Base-by-base conservation (phyloP, 2,888 invertebrate genomes). In the Liodrosophila aerea region DNA sequence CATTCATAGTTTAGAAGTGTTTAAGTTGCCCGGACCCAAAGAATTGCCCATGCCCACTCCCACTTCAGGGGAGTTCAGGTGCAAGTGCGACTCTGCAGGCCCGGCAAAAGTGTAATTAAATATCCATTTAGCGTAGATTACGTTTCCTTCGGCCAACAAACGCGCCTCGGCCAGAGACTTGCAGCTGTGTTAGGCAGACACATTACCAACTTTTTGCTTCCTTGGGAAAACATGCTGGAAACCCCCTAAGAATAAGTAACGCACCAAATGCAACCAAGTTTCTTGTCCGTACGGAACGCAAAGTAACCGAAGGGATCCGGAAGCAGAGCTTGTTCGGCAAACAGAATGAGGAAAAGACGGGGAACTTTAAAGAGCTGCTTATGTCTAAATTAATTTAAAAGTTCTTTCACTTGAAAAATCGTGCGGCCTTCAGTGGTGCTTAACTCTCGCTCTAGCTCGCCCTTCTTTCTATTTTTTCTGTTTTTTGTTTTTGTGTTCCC, bases 81-180 rank as follows among this genome's bases (percentile, higher is more conserved):
- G 40, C 40, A 11, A 41, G 27, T n/a, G 34, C 30, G 37, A 43
- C 18, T 34, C 27, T 13, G 13, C n/a, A n/a, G 16, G 31, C n/a
- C 13, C 45, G 46, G 60, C 60, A 57, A 74, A 84, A 74, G 77
- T 81, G 82, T 78, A 78, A 78, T 78, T 78, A 78, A 78, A 78
- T 78, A 78, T 84, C 77, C 77, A 84, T 78, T 78, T 84, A 81
- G 85, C 82, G 82, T 78, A 77, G 85, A 85, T 78, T 84, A 84
- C 78, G 72, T 74, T 85, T 73, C 80, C 73, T 72, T 73, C 60
- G 61, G 61, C 75, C 59, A 54, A 57, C 80, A 54, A 60, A 51
- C 53, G 37, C 30, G 41, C 56, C 46, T 39, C 50, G 49, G n/a
- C n/a, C n/a, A n/a, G 54, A 49, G 43, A 49, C 60, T 57, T 69